phyloP scores from a whole-genome alignment of 1,140 invertebrate species.

The Trichomalopsis sarcophagae region DNA sequence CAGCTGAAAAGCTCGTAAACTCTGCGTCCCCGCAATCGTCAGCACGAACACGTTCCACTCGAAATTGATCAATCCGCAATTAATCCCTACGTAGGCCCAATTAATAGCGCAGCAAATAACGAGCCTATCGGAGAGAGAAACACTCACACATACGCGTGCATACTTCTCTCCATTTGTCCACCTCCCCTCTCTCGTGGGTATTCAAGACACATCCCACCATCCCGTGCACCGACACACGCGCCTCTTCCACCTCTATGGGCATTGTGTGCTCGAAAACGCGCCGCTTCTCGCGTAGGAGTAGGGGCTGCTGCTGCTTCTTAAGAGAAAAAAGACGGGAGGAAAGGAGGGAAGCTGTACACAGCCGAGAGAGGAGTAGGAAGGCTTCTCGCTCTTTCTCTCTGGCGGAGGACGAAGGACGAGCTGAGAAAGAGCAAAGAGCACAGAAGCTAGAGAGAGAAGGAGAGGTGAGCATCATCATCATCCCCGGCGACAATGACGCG shows the following conservation, averaged over 20 bases:
- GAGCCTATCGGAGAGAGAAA: background rate
- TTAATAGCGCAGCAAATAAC: conserved; percentile 11
- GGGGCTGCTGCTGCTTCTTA: conserved; percentile 9
- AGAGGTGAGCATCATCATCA: conserved; percentile 22
- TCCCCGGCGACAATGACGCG: conserved; percentile 22
- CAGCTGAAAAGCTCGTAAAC: background rate
- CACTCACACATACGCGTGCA: too few species aligned
- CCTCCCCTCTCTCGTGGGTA: background rate
- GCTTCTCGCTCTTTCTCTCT: background rate
- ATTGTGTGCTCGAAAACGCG: background rate
- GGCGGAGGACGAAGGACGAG: conserved; percentile 27
- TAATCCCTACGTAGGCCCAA: background rate
- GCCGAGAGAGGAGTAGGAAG: background rate
- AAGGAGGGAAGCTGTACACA: background rate
- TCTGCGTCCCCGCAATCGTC: background rate
- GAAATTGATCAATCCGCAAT: conserved; percentile 2
- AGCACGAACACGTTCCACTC: too few species aligned
- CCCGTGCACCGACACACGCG: background rate
- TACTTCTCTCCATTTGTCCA: background rate
- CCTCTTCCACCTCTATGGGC: conserved; percentile 25
- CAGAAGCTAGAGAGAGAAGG: conserved; percentile 17
- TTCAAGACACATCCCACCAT: background rate
- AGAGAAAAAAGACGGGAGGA: background rate
- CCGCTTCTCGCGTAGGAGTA: conserved; percentile 34
- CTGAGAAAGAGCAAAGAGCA: background rate